Base-by-base conservation (phyloP, 2,797 vertebrate species). In the Cryptoblepharus egeriae region DNA sequence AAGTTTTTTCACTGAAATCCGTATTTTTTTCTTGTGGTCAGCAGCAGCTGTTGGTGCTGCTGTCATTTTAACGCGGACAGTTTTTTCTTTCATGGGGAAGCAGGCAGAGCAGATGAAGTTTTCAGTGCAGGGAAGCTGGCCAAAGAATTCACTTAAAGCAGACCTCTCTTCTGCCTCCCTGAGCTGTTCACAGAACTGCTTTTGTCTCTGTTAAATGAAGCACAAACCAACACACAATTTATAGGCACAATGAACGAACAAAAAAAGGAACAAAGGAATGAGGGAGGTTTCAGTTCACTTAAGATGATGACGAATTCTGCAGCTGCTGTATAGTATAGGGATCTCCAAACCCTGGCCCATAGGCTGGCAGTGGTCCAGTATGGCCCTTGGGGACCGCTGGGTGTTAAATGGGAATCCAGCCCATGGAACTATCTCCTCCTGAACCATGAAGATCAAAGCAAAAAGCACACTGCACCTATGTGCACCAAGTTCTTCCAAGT, bases 31-130 rank as follows among this genome's bases (percentile, higher is more conserved):
- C 60, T n/a, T 30, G 1, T 0, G 0, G 2, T 35, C 32, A 57
- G 69, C 24, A 30, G 37, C 45, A 28, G 65, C 20, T n/a, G n/a
- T n/a, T n/a, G n/a, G n/a, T n/a, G 37, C 39, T 1, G 5, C 45
- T 45, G 68, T 57, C 0, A 12, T 2, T 45, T 5, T 67, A 3
- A 49, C 1, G 1, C 3, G 72, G 0, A 2, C 0, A 2, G 22
- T 26, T 49, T 49, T 75, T 63, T 84, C 64, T 79, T 65, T 18
- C 45, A 84, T 74, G 13, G 5, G 76, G 8, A 84, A 70, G 3
- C 91, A 82, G 0, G 96, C 93, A 64, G 96, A 95, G 20, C 78
- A 92, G 64, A 96, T 90, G 35, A 96, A 92, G 55, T 96, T 90
- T 3, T 91, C 94, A 22, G 91, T 95, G 95, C 93, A 61, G 93